Base-by-base conservation (phyloP, 1,140 invertebrate genomes). In the Heliconius congener region DNA sequence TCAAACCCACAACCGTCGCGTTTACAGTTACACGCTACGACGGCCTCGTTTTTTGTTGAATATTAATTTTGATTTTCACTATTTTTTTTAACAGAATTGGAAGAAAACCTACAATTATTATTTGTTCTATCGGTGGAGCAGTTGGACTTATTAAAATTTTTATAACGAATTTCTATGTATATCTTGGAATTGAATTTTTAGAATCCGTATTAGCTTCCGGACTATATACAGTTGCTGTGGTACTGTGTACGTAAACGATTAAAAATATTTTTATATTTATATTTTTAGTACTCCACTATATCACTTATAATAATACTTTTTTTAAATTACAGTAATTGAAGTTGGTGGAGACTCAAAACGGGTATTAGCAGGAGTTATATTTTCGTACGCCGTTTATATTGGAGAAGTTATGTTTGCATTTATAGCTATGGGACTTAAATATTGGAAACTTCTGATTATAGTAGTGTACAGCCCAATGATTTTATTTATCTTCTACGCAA, bases 291-390 rank as follows among this genome's bases (percentile, higher is more conserved):
- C 13, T 46, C 42, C 5, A 46, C 5, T 66, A 23, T 34, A n/a
- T 11, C 2, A 46, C 42, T 46, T 16, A 4, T 77, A 5, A 50
- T 37, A 13, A 60, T 23, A 8, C 13, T 16, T 50, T 55, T 77
- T 66, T 77, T 66, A 8, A 81, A 23, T 91, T 93, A 74, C 86
- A 93, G 92, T 93, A 78, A 88, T 93, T 30, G 92, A 93, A 86
- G 84, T 91, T 66, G 88, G 89, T 2, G 89, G 91, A 16, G 85
- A 88, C 71, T 85, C 83, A 3, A 88, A 89, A 78, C 84, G 92
- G 79, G 87, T 93, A 8, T 76, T 87, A 18, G 86, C 89, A 8
- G 90, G 90, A 52, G 89, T 93, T 1, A 83, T 93, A 71, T 91
- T 91, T 71, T 84, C 89, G 0, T 92, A 91, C 37, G 86, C 87